A percentile compares a stretch with the other conserved stretches of the same genome.
Conservation (phyloP, 2,113 vertebrate species). For the Polypterus bichir region DNA sequence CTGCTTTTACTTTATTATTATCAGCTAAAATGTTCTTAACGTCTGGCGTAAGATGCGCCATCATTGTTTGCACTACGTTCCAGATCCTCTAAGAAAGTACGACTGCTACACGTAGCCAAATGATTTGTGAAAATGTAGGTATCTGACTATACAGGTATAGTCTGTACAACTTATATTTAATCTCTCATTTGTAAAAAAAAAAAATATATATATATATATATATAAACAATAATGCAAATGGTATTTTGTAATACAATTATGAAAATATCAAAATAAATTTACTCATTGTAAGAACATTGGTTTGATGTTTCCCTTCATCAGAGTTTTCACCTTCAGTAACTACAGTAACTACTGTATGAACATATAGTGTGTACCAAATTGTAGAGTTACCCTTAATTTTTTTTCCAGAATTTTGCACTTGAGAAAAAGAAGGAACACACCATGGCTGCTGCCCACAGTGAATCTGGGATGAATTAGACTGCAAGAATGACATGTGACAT, state of each 20-base stretch:
- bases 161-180: conserved; percentile 5
- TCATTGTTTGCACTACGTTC: conserved; percentile 5
- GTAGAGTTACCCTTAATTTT: neutral
- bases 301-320: neutral
- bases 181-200: neutral
- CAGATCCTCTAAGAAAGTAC: conserved; percentile 11
- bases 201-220: conserved; percentile 28
- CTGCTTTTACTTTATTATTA: conserved; percentile 4
- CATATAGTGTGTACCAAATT: neutral
- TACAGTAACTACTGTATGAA: neutral
- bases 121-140: neutral
- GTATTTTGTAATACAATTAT: conserved; percentile 25
- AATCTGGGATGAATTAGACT: too few species aligned
- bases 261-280: conserved; percentile 7
- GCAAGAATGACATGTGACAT: too few species aligned
- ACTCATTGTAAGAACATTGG: neutral
- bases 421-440: neutral
- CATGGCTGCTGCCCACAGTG: too few species aligned
- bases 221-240: conserved; percentile 34
- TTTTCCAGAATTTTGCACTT: neutral
- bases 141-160: conserved; percentile 8
- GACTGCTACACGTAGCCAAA: conserved; percentile 6
- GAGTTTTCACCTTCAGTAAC: neutral
- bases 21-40: conserved; percentile 4
- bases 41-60: neutral